Evolutionary conservation across 1,140 invertebrate species (phyloP).

Genomic region (Chelonus insularis): DNA sequence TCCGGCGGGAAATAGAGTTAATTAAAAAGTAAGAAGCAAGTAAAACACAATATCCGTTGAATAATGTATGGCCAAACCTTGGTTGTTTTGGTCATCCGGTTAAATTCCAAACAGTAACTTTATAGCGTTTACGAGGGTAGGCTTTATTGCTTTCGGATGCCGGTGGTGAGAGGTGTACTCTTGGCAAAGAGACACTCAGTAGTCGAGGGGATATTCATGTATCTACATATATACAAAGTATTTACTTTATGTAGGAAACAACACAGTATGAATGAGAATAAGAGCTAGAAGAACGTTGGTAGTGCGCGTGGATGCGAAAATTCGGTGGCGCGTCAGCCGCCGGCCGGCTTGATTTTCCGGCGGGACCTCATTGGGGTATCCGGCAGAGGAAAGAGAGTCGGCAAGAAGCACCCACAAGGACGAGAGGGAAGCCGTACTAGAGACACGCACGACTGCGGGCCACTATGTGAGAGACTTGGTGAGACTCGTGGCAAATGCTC

Average conservation of each 20-base stretch:
- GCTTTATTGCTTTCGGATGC: slow-evolving; percentile 7
- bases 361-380: slow-evolving; percentile 19
- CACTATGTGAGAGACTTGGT: too few species aligned
- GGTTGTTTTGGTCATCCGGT: neutral
- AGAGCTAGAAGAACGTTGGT: neutral
- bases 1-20: neutral
- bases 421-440: slow-evolving; percentile 1
- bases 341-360: slow-evolving; percentile 24
- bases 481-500: too few species aligned
- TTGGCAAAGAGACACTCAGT: neutral
- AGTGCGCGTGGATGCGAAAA: neutral
- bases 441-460: slow-evolving; percentile 11
- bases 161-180: neutral
- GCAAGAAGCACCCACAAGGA: slow-evolving; percentile 34
- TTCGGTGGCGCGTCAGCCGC: slow-evolving; percentile 8
- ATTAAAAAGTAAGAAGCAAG: neutral
- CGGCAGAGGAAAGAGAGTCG: neutral
- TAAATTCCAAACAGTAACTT: slow-evolving; percentile 6
- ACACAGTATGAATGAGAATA: neutral
- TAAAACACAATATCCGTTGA: slow-evolving; percentile 5
- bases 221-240: neutral
- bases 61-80: slow-evolving; percentile 2
- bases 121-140: neutral
- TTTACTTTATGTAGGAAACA: neutral
- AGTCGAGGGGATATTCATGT: neutral